Conservation (phyloP, 2,113 vertebrate genomes). For the Oxyruncus cristatus region DNA sequence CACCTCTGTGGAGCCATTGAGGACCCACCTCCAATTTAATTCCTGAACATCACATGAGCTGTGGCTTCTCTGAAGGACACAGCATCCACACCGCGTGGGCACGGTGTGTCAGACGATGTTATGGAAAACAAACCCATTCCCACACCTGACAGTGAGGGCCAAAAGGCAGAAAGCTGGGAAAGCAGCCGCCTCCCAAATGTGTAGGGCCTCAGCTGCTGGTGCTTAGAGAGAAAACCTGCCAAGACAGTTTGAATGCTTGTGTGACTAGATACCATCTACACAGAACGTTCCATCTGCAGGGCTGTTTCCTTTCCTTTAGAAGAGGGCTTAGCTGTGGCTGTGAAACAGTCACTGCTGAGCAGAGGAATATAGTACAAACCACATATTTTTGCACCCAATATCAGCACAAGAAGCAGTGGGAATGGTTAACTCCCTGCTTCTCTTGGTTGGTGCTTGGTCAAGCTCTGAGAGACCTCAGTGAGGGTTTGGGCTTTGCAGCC, state of each 20-base stretch:
- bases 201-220: neutral
- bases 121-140: neutral
- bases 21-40: neutral
- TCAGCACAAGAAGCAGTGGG: neutral
- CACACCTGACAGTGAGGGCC: neutral
- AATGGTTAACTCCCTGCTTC: neutral
- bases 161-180: neutral
- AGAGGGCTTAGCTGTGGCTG: neutral
- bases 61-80: neutral
- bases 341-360: neutral
- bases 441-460: neutral
- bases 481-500: neutral
- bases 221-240: neutral
- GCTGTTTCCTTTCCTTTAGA: neutral
- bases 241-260: neutral
- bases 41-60: neutral
- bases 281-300: no score
- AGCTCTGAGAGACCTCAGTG: neutral
- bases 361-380: neutral
- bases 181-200: neutral
- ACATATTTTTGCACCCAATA: neutral
- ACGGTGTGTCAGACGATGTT: rapidly evolving
- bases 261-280: neutral
- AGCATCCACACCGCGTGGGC: neutral
- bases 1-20: neutral